These are phyloP conservation scores for Mesoclemmys tuberculata DNA, from an alignment of 2,113 vertebrate species.

Conservation along the genomic window DNA sequence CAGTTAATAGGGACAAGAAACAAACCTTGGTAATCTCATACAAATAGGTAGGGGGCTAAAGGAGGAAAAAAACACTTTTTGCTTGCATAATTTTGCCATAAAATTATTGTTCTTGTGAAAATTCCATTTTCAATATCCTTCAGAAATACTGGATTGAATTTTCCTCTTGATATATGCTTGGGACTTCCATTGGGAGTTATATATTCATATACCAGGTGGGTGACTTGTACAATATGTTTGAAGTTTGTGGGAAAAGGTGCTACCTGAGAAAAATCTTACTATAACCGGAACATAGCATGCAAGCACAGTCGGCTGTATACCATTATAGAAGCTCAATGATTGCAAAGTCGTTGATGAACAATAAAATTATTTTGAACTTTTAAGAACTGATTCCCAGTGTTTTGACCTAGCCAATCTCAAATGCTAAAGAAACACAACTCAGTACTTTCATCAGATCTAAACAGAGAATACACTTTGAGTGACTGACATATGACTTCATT, in stretches of 20 bases:
- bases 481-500: neutral
- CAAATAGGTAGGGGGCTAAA: neutral
- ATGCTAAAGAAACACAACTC: neutral
- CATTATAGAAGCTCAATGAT: neutral
- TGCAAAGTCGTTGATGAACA: neutral
- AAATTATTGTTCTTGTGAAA: neutral
- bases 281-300: neutral
- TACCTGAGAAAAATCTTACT: conserved; percentile 31
- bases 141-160: neutral
- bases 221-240: neutral
- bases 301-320: conserved; percentile 16
- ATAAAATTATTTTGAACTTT: conserved; percentile 7
- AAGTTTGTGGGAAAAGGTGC: neutral
- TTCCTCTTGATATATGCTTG: neutral
- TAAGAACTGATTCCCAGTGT: conserved; percentile 11
- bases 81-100: neutral
- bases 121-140: neutral
- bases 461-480: neutral
- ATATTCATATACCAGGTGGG: neutral
- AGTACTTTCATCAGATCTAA: neutral
- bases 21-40: neutral
- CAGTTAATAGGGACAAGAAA: neutral
- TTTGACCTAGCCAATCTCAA: conserved; percentile 4
- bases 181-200: neutral
- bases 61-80: neutral